Base-by-base conservation (phyloP, 2,113 vertebrate genomes). In the Plotosus lineatus region DNA sequence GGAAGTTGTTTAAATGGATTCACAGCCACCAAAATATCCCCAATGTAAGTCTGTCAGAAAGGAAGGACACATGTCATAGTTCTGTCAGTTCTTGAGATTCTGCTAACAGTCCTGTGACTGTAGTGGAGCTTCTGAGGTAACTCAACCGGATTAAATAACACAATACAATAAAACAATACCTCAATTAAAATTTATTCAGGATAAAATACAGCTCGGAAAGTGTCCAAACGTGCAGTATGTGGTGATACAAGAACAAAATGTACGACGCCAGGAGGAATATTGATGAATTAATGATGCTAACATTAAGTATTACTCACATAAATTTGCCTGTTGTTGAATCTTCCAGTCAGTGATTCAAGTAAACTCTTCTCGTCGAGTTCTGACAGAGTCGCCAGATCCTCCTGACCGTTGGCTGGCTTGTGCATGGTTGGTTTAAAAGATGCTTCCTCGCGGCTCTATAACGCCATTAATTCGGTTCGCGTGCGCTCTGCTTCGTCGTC, bases 1-100 rank as follows among this genome's bases (percentile, higher is more conserved):
- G 88, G 87, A 33, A 93, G 88, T 1, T 92, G 86, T 86, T 90
- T 90, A 85, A 93, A 92, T 53, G 92, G 92, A 75, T 93, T 93
- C 71, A 92, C 56, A 14, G 92, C 89, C 6, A 93, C 55, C 56
- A 93, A 85, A 76, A 93, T 93, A 79, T 93, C 92, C 58, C 92
- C 91, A 31, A 93, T 75, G 38, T 88, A 90, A 21, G 92, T 92
- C 92, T 93, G 88, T 21, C 10, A 66, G 15, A 72, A 26, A 31
- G 17, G 55, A 3, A 28, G 12, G 15, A 12, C 9, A 7, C 19
- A 46, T 10, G 21, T 26, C 46, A 60, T 10, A 60, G 19, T 65
- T 15, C 23, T 8, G 17, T 38, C 33, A 63, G 31, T 9, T 17
- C 31, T 63, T n/a, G n/a, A n/a, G n/a, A n/a, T n/a, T n/a, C n/a